Evolutionary conservation across 1,140 invertebrate genomes (phyloP).

Genomic region (Drosophila truncata): DNA sequence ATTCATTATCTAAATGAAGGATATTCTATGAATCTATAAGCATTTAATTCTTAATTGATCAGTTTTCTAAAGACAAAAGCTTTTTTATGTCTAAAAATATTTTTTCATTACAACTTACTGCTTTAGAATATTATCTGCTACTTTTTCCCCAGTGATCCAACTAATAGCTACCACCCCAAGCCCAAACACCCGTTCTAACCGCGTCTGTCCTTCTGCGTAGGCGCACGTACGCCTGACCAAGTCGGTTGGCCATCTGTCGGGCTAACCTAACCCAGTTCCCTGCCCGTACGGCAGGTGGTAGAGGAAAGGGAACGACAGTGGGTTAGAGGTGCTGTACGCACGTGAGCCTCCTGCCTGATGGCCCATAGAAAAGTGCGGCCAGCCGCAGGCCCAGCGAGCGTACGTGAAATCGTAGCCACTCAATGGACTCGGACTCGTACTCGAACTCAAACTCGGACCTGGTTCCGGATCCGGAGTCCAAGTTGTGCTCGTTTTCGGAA

Average conservation of each 20-base stretch:
- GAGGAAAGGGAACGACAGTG: not conserved
- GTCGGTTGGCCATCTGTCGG: conserved; percentile 47
- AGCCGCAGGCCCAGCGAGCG: conserved; percentile 28
- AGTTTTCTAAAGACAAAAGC: no score
- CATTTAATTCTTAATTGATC: no score
- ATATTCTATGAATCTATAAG: no score
- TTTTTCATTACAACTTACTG: not conserved
- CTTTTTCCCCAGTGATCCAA: not conserved
- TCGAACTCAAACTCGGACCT: not conserved
- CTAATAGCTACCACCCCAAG: conserved; percentile 9
- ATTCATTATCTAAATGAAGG: not conserved
- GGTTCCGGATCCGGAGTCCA: conserved; percentile 12
- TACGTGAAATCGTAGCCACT: conserved; percentile 41
- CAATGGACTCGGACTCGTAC: conserved; percentile 48
- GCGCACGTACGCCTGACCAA: conserved; percentile 48
- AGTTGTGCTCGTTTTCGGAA: conserved; percentile 31
- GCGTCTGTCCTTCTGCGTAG: conserved; percentile 26
- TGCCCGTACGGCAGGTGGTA: conserved; percentile 22
- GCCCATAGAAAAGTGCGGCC: conserved; percentile 46
- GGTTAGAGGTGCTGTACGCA: conserved; percentile 39
- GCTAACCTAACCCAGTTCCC: conserved; percentile 68
- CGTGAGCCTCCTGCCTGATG: conserved; percentile 61
- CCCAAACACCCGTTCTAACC: not conserved
- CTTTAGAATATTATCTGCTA: not conserved
- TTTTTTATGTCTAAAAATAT: no score